Conservation (phyloP, 2,888 invertebrate genomes). For the Troides helena region DNA sequence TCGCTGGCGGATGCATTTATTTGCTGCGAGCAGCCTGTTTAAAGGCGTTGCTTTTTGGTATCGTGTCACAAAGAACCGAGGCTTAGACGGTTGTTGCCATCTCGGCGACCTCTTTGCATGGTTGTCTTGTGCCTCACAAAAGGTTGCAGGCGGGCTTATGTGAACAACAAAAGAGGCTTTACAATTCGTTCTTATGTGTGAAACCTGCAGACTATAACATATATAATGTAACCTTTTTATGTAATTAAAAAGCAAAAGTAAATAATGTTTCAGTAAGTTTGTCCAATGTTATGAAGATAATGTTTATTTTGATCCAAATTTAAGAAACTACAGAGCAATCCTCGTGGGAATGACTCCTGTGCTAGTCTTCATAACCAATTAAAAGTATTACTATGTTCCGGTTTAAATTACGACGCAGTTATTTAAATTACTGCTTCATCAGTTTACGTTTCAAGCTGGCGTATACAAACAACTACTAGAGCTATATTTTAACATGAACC, state of each 20-base stretch:
- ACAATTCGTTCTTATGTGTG: slow-evolving; percentile 7
- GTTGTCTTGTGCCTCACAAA: slow-evolving; percentile 25
- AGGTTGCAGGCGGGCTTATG: slow-evolving; percentile 9
- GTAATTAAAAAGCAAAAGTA: not conserved
- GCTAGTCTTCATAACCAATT: not conserved
- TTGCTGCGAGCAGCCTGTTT: slow-evolving; percentile 56
- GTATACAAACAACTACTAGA: not conserved
- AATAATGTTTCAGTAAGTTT: not conserved
- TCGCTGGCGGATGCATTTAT: slow-evolving; percentile 68
- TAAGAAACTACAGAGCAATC: not conserved
- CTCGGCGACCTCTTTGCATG: slow-evolving; percentile 22
- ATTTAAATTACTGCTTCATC: not conserved
- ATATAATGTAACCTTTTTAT: not conserved
- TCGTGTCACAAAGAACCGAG: slow-evolving; percentile 25
- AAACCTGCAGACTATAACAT: not conserved
- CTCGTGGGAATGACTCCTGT: not conserved
- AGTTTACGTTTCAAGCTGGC: not conserved
- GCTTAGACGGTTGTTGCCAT: slow-evolving; percentile 22
- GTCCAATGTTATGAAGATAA: not conserved
- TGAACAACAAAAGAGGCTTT: slow-evolving; percentile 1
- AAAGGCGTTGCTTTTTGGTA: slow-evolving; percentile 38
- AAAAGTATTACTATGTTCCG: not conserved
- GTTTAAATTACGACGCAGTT: not conserved
- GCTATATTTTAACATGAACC: no score
- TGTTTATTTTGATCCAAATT: not conserved